Conservation (phyloP, 1,140 invertebrate genomes). For the Drosophila burlai region DNA sequence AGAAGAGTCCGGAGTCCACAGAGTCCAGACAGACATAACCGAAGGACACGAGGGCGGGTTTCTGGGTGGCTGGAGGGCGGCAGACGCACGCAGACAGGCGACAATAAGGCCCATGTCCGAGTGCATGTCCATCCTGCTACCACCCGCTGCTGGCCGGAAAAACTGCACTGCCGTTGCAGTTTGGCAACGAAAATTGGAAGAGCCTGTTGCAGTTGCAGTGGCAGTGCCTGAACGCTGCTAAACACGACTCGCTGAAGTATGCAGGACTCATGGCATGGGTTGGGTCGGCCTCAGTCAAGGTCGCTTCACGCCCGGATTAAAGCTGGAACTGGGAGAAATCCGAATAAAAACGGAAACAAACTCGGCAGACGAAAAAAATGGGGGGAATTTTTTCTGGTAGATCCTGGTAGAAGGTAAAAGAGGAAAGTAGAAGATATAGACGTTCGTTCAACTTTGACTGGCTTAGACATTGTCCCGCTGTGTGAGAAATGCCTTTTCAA, state of each 20-base stretch:
- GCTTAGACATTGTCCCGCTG: constrained; percentile 67
- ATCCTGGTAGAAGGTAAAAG: background rate
- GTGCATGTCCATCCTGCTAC: constrained; percentile 40
- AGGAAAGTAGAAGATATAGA: constrained; percentile 27
- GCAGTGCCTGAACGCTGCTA: constrained; percentile 28
- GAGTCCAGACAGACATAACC: constrained; percentile 24
- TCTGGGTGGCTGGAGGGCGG: constrained; percentile 16
- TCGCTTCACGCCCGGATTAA: constrained; percentile 44
- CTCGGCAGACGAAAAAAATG: constrained; percentile 14
- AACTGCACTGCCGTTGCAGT: constrained; percentile 51
- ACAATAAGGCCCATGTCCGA: constrained; percentile 57
- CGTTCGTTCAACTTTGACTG: constrained; percentile 75
- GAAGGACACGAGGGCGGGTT: constrained; percentile 17
- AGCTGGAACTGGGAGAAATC: constrained; percentile 30
- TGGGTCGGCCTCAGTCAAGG: constrained; percentile 54
- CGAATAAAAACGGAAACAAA: constrained; percentile 47
- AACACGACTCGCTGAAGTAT: constrained; percentile 44
- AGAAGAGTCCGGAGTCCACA: constrained; percentile 31
- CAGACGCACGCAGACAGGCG: constrained; percentile 43
- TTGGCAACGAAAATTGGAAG: constrained; percentile 22
- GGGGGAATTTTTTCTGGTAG: no score
- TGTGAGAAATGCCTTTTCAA: constrained; percentile 68
- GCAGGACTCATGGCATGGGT: constrained; percentile 31
- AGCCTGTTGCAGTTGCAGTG: constrained; percentile 16
- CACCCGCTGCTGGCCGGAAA: constrained; percentile 33